These are phyloP conservation scores for Bombus waltoni DNA, from an alignment of 1,140 invertebrate genomes.

Conservation along the genomic window DNA sequence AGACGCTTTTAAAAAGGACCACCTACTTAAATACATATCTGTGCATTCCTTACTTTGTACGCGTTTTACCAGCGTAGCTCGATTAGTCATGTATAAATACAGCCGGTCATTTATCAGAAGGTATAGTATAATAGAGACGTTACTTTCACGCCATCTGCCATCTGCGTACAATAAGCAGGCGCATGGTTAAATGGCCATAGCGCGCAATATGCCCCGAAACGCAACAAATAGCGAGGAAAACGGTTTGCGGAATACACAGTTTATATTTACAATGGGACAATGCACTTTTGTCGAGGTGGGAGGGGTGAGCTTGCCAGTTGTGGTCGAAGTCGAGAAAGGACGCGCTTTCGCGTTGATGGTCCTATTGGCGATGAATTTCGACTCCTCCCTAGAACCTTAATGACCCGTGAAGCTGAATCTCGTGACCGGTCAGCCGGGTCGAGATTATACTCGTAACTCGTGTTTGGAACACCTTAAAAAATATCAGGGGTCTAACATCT, in stretches of 20 bases:
- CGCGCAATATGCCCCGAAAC: conserved; percentile 67
- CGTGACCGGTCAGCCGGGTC: not conserved
- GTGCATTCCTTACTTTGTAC: conserved; percentile 2
- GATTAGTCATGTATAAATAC: conserved; percentile 72
- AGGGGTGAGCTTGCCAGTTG: conserved; percentile 63
- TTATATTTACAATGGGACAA: conserved; percentile 77
- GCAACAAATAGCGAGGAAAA: conserved; percentile 70
- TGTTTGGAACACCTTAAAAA: not conserved
- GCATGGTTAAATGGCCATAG: conserved; percentile 71
- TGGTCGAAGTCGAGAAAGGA: conserved; percentile 52
- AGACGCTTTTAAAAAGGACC: conserved; percentile 1
- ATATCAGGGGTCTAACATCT: not conserved
- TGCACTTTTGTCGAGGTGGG: conserved; percentile 68
- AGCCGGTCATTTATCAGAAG: conserved; percentile 73
- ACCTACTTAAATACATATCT: conserved; percentile 17
- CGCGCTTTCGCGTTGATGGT: conserved; percentile 59
- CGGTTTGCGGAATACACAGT: conserved; percentile 66
- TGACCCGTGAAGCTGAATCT: conserved; percentile 6
- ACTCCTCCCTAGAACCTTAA: conserved; percentile 10
- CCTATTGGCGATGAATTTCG: not conserved
- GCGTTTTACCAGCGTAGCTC: conserved; percentile 43
- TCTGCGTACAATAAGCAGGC: conserved; percentile 68
- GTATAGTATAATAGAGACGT: conserved; percentile 73
- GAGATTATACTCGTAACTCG: not conserved
- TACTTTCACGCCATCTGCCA: conserved; percentile 76